phyloP scores from a whole-genome alignment of 2,888 invertebrate genomes.

The Epistrophella euchroma region DNA sequence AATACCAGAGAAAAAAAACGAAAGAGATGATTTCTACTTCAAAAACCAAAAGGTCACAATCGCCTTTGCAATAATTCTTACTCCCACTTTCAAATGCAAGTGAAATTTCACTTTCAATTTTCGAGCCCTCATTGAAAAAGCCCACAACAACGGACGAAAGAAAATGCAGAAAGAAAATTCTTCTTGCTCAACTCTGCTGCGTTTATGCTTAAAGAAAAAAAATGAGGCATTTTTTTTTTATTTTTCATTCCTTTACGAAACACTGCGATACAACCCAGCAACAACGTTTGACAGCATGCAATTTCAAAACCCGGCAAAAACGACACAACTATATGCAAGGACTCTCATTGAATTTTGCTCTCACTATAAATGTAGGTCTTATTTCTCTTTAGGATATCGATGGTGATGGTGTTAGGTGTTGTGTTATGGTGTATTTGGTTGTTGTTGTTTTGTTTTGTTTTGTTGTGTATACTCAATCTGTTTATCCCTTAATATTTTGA shows the following conservation, averaged over 20 bases:
- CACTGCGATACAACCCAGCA: constrained; percentile 80
- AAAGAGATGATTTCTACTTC: background rate
- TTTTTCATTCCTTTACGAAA: constrained; percentile 48
- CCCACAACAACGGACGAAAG: constrained; percentile 37
- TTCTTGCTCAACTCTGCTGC: background rate
- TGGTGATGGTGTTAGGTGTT: constrained; percentile 24
- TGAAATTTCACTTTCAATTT: constrained; percentile 58
- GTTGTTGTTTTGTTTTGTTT: constrained; percentile 70
- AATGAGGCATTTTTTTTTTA: background rate
- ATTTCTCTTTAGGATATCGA: constrained; percentile 58
- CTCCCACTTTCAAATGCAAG: background rate
- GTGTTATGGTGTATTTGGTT: background rate
- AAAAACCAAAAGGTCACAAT: constrained; percentile 10
- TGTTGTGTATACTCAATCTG: constrained; percentile 73
- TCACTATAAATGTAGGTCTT: constrained; percentile 77
- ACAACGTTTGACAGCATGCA: constrained; percentile 77
- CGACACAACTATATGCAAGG: constrained; percentile 52
- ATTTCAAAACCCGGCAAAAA: constrained; percentile 46
- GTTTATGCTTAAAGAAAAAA: background rate
- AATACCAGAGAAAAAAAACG: background rate
- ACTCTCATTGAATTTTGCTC: constrained; percentile 73
- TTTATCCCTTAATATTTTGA: constrained; percentile 80
- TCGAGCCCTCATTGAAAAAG: background rate
- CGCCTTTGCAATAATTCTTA: background rate
- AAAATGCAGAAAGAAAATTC: constrained; percentile 45